Evolutionary conservation across 2,113 vertebrate species (phyloP).

Genomic region (Albula glossodonta): DNA sequence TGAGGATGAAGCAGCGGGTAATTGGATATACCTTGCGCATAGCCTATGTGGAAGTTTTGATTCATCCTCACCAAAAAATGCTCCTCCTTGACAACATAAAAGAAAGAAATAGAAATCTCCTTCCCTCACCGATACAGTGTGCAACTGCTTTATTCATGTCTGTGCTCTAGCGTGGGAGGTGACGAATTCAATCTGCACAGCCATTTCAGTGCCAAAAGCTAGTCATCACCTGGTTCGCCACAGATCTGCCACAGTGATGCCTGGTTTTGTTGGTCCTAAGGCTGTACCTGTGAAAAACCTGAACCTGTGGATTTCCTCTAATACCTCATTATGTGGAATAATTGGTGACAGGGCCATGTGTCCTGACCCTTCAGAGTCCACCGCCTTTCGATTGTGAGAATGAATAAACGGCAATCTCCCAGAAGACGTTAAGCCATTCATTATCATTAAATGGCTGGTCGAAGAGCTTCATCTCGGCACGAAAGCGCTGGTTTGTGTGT

Average conservation of each 20-base stretch:
- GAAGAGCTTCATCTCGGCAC: no score
- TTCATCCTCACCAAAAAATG: slow-evolving; percentile 66
- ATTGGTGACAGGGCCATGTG: slow-evolving; percentile 45
- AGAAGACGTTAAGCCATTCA: slow-evolving; percentile 50
- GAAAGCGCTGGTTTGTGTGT: background rate
- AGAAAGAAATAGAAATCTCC: slow-evolving; percentile 40
- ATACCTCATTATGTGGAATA: slow-evolving; percentile 56
- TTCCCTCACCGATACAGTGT: slow-evolving; percentile 46
- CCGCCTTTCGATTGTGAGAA: slow-evolving; percentile 49
- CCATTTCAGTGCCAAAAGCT: background rate
- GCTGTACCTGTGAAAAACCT: slow-evolving; percentile 43
- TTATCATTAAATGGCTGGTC: slow-evolving; percentile 50
- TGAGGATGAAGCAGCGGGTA: slow-evolving; percentile 68
- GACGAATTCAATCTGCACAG: slow-evolving; percentile 41
- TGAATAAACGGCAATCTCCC: slow-evolving; percentile 53
- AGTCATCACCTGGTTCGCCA: slow-evolving; percentile 33
- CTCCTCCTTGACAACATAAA: slow-evolving; percentile 57
- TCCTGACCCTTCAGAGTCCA: slow-evolving; percentile 48
- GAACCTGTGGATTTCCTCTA: slow-evolving; percentile 41
- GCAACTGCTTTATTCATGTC: slow-evolving; percentile 38
- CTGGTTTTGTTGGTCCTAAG: slow-evolving; percentile 41
- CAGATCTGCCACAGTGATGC: slow-evolving; percentile 30
- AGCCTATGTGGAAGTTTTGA: slow-evolving; percentile 59
- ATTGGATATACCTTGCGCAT: slow-evolving; percentile 72
- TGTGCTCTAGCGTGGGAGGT: slow-evolving; percentile 15